phyloP scores from a whole-genome alignment of 1,140 invertebrate species.

The Tribolium castaneum region DNA sequence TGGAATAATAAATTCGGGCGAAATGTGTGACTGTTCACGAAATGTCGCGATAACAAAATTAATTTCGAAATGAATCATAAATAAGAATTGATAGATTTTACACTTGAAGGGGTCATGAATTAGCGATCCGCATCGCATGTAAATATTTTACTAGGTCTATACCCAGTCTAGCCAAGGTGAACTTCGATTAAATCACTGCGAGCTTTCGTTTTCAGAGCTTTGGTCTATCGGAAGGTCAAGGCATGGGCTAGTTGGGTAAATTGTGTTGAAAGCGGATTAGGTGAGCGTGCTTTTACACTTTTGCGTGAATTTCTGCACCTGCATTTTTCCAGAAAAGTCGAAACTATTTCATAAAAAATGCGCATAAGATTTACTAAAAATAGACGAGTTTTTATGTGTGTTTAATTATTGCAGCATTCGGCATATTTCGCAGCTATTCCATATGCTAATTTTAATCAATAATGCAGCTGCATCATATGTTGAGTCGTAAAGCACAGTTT shows the following conservation, averaged over 20 bases:
- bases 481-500: not conserved
- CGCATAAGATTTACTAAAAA: conserved; percentile 10
- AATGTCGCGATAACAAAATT: not conserved
- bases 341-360: conserved; percentile 4
- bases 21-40: not conserved
- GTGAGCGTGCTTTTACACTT: conserved; percentile 8
- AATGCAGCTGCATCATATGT: not conserved
- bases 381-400: not conserved
- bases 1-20: not conserved
- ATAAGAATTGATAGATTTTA: not conserved
- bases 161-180: conserved; percentile 37
- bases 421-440: not conserved
- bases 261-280: conserved; percentile 13
- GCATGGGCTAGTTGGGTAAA: conserved; percentile 17
- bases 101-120: not conserved
- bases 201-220: conserved; percentile 51
- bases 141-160: conserved; percentile 33
- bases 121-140: conserved; percentile 20
- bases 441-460: conserved; percentile 28
- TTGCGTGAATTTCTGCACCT: conserved; percentile 18
- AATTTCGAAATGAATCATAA: not conserved
- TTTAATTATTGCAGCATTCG: conserved; percentile 20
- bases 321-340: not conserved
- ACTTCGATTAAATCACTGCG: conserved; percentile 45
- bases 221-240: conserved; percentile 44